Base-by-base conservation (phyloP, 2,113 vertebrate genomes). In the Gulo gulo region DNA sequence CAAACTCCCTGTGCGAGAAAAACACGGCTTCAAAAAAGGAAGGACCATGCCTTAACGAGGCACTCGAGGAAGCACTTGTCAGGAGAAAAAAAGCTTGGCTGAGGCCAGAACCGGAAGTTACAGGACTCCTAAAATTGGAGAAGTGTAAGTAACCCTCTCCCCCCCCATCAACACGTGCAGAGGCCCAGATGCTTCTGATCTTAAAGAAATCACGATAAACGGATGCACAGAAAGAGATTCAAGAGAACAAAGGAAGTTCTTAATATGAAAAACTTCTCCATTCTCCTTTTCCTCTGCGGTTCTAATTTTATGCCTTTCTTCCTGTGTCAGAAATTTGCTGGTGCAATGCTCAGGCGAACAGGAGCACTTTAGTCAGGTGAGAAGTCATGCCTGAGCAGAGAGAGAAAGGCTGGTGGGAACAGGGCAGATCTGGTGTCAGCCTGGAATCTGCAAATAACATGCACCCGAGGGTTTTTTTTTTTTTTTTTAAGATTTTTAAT, bases 1-100 rank as follows among this genome's bases (percentile, higher is more conserved):
- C 99, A 98, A 99, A 99, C 99, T 99, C 99, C 98, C 99, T 99
- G 42, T 14, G 93, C 42, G 0, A 88, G 81, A 96, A 9, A 97
- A 79, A 97, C 73, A 84, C 1, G 5, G 95, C 57, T 7, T 84
- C 79, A 86, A 71, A 63, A 55, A 80, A 69, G 86, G 52, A 81
- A 63, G 31, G 81, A 16, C 67, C 3, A 0, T 10, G 63, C 50
- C 39, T 82, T 59, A 79, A 29, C 8, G 36, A 50, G 2, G 79
- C 20, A 21, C 23, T 16, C 59, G 74, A 74, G 0, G 4, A 74
- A 78, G 63, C 34, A 42, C 45, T 42, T 93, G 39, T 74, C 57
- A 29, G 1, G 52, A 67, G 36, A 45, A 29, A 71, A 76, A 83
- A 47, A 76, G 24, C 82, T 55, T 39, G 67, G 47, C 39, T 55